A percentile compares a stretch with the other conserved stretches of the same genome.
Evolutionary conservation across 2,888 invertebrate genomes (phyloP).

Genomic region (Pseudococcus longispinus): DNA sequence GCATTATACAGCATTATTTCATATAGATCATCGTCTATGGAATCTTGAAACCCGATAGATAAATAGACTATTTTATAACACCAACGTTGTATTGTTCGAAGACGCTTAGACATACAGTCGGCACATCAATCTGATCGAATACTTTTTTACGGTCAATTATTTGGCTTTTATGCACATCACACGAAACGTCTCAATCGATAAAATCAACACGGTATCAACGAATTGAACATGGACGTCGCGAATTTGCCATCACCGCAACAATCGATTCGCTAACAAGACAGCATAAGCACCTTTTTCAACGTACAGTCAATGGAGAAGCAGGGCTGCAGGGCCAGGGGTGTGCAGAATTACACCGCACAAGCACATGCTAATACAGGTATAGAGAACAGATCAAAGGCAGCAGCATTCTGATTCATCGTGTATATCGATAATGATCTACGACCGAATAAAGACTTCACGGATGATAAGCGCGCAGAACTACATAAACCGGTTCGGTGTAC

Average conservation of each 20-base stretch:
- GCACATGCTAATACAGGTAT: too few relatives aligned
- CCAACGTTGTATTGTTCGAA: background rate
- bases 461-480: background rate
- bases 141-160: background rate
- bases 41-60: background rate
- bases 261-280: background rate
- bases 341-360: background rate
- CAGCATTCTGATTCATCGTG: background rate
- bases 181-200: background rate
- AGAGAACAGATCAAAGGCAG: background rate
- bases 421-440: slow-evolving; percentile 21
- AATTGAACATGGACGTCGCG: background rate
- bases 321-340: too few relatives aligned
- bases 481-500: slow-evolving; percentile 26
- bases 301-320: too few relatives aligned
- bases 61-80: background rate
- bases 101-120: too few relatives aligned
- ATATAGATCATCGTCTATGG: background rate
- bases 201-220: too few relatives aligned
- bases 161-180: background rate
- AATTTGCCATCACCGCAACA: background rate
- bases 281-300: background rate
- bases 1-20: background rate
- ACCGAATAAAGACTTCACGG: slow-evolving; percentile 40
- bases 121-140: background rate